Conservation (phyloP, 1,140 invertebrate species). For the Microplitis demolitor region DNA sequence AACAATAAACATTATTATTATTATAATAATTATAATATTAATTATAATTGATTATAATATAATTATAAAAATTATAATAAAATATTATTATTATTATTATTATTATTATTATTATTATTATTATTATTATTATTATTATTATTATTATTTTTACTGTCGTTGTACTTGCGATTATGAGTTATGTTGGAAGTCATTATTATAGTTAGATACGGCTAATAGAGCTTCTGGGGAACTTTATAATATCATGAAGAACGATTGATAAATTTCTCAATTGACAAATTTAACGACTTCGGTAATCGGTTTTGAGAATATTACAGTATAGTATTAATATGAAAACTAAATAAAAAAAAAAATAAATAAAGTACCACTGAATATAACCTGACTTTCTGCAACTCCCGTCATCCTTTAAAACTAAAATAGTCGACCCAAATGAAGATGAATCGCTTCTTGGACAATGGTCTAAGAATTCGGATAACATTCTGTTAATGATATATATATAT, state of each 20-base stretch:
- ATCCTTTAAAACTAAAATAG: background rate
- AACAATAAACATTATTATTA: background rate
- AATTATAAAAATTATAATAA: no score
- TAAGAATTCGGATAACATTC: background rate
- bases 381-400: slow-evolving; percentile 17
- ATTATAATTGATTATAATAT: no score
- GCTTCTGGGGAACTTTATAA: no score
- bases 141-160: background rate
- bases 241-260: no score
- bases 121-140: background rate
- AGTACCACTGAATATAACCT: background rate
- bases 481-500: background rate
- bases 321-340: no score
- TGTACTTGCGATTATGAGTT: background rate
- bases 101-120: no score
- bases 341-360: no score
- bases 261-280: slow-evolving; percentile 4
- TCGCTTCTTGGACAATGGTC: slow-evolving; percentile 4
- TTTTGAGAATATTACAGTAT: no score
- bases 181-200: no score
- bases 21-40: no score
- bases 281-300: background rate
- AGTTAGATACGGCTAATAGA: no score
- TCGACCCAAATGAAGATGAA: slow-evolving; percentile 11
- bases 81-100: no score